A percentile compares a stretch with the other conserved stretches of the same genome.
These are phyloP conservation scores for Urocyon cinereoargenteus DNA, from an alignment of 2,797 vertebrate genomes.

Conservation along the genomic window DNA sequence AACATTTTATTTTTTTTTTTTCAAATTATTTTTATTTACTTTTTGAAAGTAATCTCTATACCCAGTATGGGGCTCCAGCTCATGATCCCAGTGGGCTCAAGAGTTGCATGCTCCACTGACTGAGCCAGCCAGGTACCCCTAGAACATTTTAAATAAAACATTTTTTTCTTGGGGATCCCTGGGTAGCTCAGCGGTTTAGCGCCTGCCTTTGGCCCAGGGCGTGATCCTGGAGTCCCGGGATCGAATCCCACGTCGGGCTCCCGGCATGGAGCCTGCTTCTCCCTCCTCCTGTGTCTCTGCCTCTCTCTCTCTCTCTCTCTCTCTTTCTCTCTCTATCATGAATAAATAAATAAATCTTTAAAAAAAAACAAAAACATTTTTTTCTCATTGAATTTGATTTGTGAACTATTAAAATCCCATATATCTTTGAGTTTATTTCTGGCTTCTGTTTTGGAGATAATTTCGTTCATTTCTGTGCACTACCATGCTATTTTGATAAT, in stretches of 20 bases:
- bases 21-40: neutral
- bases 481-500: neutral
- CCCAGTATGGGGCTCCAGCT: neutral
- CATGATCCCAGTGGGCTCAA: neutral
- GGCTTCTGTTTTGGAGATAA: neutral
- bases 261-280: too few relatives aligned
- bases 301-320: too few relatives aligned
- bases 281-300: too few relatives aligned
- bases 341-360: too few relatives aligned
- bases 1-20: neutral
- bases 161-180: too few relatives aligned
- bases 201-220: too few relatives aligned
- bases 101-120: neutral
- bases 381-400: neutral
- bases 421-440: neutral
- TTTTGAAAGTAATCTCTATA: neutral
- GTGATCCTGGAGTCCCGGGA: too few relatives aligned
- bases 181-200: too few relatives aligned
- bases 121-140: neutral
- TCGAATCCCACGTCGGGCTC: too few relatives aligned
- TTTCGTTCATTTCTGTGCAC: slow-evolving; percentile 3
- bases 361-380: neutral
- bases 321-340: too few relatives aligned
- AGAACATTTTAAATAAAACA: neutral
- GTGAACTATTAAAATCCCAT: neutral